Conservation (phyloP, 2,797 vertebrate species). For the Microctenopoma lineatum region DNA sequence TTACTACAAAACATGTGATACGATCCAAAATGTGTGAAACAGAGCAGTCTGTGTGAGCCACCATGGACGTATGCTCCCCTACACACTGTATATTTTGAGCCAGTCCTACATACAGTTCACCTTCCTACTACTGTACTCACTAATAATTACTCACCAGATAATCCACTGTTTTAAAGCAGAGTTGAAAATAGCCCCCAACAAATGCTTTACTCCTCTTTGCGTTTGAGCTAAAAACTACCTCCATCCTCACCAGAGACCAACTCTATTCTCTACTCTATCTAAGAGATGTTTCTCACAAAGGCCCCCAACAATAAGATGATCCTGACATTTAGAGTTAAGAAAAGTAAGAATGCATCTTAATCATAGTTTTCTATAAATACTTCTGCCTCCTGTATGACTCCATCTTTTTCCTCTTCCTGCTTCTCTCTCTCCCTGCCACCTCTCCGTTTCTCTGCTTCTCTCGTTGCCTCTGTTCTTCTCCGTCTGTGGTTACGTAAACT, state of each 20-base stretch:
- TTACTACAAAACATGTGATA: not conserved
- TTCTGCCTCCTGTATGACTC: slow-evolving; percentile 38
- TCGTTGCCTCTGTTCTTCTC: slow-evolving; percentile 47
- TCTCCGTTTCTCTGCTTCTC: slow-evolving; percentile 52
- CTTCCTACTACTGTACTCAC: not conserved
- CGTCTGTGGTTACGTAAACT: slow-evolving; percentile 67
- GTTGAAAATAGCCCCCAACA: slow-evolving; percentile 17
- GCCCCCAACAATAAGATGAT: not conserved
- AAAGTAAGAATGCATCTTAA: slow-evolving; percentile 14
- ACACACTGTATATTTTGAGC: slow-evolving; percentile 22
- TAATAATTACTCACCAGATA: not conserved
- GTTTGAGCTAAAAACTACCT: slow-evolving; percentile 18
- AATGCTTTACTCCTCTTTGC: slow-evolving; percentile 21
- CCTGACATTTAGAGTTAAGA: slow-evolving; percentile 10
- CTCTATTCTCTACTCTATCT: not conserved
- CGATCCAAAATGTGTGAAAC: not conserved
- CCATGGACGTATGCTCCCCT: not conserved
- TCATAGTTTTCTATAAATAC: slow-evolving; percentile 49
- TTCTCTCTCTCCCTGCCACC: slow-evolving; percentile 51
- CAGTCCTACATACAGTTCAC: not conserved
- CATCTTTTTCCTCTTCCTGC: slow-evolving; percentile 43
- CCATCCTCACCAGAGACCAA: not conserved
- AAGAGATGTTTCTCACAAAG: not conserved
- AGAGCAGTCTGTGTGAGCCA: not conserved
- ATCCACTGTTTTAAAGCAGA: slow-evolving; percentile 1